Evolutionary conservation across 2,113 vertebrate genomes (phyloP).

Genomic region (Poecilia latipinna): DNA sequence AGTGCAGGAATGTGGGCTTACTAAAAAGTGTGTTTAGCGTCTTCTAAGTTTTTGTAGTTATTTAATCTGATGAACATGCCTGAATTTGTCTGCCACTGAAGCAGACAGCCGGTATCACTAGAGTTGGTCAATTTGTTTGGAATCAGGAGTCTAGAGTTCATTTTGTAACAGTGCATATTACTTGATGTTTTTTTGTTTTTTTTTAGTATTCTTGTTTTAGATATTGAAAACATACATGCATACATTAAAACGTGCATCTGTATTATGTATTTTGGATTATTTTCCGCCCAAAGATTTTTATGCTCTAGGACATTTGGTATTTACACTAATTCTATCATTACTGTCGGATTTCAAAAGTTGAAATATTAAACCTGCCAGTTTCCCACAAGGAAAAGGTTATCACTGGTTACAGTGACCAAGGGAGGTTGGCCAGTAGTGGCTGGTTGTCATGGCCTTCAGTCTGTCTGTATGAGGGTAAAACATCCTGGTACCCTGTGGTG

Average conservation of each 20-base stretch:
- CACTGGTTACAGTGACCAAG: conserved; percentile 44
- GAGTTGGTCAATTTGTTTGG: too few species aligned
- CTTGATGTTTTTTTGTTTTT: background rate
- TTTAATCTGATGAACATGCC: background rate
- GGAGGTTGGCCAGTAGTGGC: conserved; percentile 45
- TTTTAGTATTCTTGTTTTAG: background rate
- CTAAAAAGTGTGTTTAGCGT: too few species aligned
- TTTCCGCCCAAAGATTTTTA: background rate
- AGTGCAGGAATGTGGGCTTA: too few species aligned
- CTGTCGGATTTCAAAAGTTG: conserved; percentile 31
- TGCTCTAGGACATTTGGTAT: conserved; percentile 32
- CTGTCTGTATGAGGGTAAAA: conserved; percentile 50
- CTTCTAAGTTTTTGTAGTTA: too few species aligned
- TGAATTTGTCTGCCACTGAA: background rate
- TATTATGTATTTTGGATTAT: background rate
- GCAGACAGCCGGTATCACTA: background rate
- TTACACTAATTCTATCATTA: conserved; percentile 29
- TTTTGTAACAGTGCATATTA: background rate
- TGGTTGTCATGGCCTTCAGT: too few species aligned
- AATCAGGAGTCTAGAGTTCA: too few species aligned
- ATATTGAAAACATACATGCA: too few species aligned
- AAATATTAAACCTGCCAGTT: conserved; percentile 33
- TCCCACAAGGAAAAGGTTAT: conserved; percentile 32
- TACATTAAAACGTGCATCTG: too few species aligned
- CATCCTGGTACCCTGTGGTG: conserved; percentile 50